Conservation (phyloP, 1,140 invertebrate genomes). For the Anthonomus grandis region DNA sequence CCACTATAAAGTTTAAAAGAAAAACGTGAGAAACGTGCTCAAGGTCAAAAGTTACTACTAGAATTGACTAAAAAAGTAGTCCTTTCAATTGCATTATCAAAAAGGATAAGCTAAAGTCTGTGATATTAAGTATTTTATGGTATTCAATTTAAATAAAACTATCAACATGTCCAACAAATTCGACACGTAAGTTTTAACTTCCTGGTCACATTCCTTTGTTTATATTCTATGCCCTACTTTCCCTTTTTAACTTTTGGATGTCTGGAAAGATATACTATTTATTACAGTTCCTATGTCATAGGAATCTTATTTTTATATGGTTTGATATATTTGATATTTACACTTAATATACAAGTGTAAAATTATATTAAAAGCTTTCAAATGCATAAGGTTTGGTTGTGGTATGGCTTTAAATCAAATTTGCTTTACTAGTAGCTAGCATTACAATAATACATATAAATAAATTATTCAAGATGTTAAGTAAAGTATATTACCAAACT, state of each 20-base stretch:
- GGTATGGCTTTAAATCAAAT: no score
- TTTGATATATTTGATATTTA: neutral
- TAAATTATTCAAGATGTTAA: no score
- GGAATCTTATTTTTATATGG: neutral
- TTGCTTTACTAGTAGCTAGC: no score
- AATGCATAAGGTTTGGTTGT: no score
- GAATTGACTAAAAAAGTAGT: conserved; percentile 8
- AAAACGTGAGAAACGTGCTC: conserved; percentile 18
- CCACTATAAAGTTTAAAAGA: neutral
- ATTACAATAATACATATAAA: no score
- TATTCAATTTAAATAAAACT: conserved; percentile 31
- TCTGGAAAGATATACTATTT: neutral
- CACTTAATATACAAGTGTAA: neutral
- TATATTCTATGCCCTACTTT: conserved; percentile 13
- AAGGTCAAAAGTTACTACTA: conserved; percentile 16
- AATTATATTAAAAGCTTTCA: neutral
- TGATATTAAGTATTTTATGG: conserved; percentile 39
- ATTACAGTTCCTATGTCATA: neutral
- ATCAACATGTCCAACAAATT: conserved; percentile 63
- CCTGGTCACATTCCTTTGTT: neutral
- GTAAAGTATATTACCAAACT: no score
- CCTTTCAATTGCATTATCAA: neutral
- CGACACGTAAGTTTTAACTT: conserved; percentile 55
- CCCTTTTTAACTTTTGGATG: neutral
- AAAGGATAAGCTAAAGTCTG: conserved; percentile 29